Conservation (phyloP, 2,113 vertebrate species). For the Planiliza haematocheilus region DNA sequence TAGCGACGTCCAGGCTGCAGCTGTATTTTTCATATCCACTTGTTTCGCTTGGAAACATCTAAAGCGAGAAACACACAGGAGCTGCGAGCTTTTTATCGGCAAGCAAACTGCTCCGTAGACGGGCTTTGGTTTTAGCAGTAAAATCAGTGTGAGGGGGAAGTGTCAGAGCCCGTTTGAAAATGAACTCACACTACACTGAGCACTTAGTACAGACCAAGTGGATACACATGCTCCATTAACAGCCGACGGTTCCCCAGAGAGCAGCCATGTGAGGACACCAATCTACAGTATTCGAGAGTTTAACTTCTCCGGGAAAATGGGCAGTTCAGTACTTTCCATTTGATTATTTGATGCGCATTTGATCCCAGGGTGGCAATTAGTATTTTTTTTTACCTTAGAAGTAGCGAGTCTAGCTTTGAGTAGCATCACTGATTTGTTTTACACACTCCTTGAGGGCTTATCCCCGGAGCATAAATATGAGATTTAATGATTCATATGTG, state of each 20-base stretch:
- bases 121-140: not conserved
- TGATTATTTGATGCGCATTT: not conserved
- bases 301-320: no score
- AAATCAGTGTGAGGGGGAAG: not conserved
- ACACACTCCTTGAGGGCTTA: not conserved
- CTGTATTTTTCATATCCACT: no score
- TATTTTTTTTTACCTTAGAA: slow-evolving; percentile 25
- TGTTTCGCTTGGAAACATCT: no score
- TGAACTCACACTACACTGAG: not conserved
- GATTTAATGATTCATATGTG: not conserved
- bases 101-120: no score
- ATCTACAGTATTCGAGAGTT: no score
- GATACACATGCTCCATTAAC: slow-evolving; percentile 13
- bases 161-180: not conserved
- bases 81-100: no score
- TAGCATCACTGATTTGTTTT: slow-evolving; percentile 11
- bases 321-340: not conserved
- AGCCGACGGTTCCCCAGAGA: not conserved
- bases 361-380: slow-evolving; percentile 34
- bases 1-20: no score
- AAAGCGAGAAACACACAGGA: no score
- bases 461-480: not conserved
- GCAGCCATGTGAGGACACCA: not conserved
- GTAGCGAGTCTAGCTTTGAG: not conserved
- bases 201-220: not conserved